phyloP scores from a whole-genome alignment of 2,113 vertebrate genomes.

The Ursus arctos region DNA sequence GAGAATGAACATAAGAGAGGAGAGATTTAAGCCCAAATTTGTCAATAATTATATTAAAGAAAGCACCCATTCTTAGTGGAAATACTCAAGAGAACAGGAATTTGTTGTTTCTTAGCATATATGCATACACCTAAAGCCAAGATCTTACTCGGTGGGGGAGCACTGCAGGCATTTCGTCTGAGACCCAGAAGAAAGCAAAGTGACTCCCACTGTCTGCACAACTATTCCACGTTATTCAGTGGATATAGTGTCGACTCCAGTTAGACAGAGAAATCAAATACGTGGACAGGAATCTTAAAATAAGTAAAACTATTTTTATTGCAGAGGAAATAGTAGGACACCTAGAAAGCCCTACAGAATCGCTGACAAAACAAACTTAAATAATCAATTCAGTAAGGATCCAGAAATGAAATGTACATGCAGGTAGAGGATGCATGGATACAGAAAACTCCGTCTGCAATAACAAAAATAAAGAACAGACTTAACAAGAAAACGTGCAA shows the following conservation, averaged over 20 bases:
- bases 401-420: background rate
- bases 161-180: background rate
- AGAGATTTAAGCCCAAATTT: background rate
- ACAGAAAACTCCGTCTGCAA: background rate
- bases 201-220: background rate
- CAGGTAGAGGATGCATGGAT: background rate
- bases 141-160: background rate
- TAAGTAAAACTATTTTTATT: background rate
- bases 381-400: background rate
- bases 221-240: too few relatives aligned
- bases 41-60: background rate
- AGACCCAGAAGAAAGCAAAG: background rate
- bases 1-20: background rate
- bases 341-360: background rate
- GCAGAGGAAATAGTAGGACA: background rate
- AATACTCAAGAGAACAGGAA: background rate
- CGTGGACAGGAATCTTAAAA: background rate
- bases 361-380: background rate
- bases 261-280: background rate
- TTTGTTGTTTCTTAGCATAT: background rate
- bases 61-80: background rate
- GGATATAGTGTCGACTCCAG: too few relatives aligned
- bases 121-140: background rate
- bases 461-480: background rate
- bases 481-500: background rate